Base-by-base conservation (phyloP, 2,888 invertebrate genomes). In the Stegana nigrithorax region DNA sequence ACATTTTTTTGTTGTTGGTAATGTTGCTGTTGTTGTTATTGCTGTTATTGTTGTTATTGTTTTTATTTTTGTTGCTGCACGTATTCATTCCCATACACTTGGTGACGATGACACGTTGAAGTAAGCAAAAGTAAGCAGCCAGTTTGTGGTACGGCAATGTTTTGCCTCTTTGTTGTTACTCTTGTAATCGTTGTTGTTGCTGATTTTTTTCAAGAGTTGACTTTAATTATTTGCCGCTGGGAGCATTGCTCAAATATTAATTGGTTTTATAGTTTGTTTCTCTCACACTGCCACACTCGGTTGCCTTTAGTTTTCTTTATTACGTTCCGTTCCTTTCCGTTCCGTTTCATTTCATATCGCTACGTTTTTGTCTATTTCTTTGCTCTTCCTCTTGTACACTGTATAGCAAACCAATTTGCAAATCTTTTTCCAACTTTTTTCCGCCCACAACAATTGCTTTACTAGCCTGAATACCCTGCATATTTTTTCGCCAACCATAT, bases 211-310 rank as follows among this genome's bases (percentile, higher is more conserved):
- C 10, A n/a, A n/a, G 47, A 47, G 65, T 66, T 72, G 75, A 74
- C 73, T 77, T 81, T 82, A 83, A 82, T 83, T 82, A 82, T 81
- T 53, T 76, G 81, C 80, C 81, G 78, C 72, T 75, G 53, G 81
- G 83, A 80, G 77, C 78, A 78, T 79, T 80, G 79, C 74, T 80
- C 80, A 80, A 78, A 82, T 81, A 83, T 82, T 82, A 82, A 83
- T 83, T 77, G 76, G 76, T 75, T 75, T 73, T 78, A 12, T 12
- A 17, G 5, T 32, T 25, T 14, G 36, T 36, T 10, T 36, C 36
- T 3, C 14, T 36, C 10, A n/a, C 10, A 4, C 14, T 36, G 4
- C 14, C 4, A 10, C 2, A 6, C 36, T 36, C n/a, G n/a, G n/a
- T n/a, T 36, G 4, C 10, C 36, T 36, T 3, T 8, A 3, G 4